These are phyloP conservation scores for Thera obeliscata DNA, from an alignment of 2,888 invertebrate genomes.

Conservation along the genomic window DNA sequence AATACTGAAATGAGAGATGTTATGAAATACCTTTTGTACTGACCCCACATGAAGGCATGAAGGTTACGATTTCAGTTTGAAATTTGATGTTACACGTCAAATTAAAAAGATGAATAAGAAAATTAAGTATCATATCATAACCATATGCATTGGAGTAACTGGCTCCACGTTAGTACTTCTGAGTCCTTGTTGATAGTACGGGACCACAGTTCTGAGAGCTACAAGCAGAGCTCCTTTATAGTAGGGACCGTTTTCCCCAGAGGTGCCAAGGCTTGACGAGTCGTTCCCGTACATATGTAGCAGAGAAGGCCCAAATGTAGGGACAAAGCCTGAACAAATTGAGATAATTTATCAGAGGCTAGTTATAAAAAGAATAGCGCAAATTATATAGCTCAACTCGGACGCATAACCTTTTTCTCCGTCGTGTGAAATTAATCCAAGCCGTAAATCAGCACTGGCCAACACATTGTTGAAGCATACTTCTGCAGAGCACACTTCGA, in stretches of 20 bases:
- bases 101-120: neutral
- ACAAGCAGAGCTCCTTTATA: constrained; percentile 90
- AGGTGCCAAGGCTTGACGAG: constrained; percentile 35
- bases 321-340: constrained; percentile 85
- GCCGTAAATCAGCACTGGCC: constrained; percentile 54
- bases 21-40: too few relatives aligned
- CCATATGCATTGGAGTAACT: constrained; percentile 61
- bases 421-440: constrained; percentile 65
- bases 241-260: constrained; percentile 75
- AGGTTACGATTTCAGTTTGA: too few relatives aligned
- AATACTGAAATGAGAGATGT: too few relatives aligned
- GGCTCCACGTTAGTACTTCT: constrained; percentile 63
- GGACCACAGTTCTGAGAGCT: constrained; percentile 88
- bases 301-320: constrained; percentile 92
- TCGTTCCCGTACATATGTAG: constrained; percentile 89
- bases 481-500: constrained; percentile 84
- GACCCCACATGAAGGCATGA: too few relatives aligned
- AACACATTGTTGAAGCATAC: constrained; percentile 70
- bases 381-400: neutral
- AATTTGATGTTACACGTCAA: too few relatives aligned
- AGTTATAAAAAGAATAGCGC: neutral
- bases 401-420: constrained; percentile 65
- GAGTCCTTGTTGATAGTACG: constrained; percentile 79
- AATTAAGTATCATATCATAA: constrained; percentile 31
- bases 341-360: neutral